Percentiles rank a stretch among this genome's conserved stretches.
phyloP scores from a whole-genome alignment of 2,797 vertebrate genomes.

The Clarias pachynema region DNA sequence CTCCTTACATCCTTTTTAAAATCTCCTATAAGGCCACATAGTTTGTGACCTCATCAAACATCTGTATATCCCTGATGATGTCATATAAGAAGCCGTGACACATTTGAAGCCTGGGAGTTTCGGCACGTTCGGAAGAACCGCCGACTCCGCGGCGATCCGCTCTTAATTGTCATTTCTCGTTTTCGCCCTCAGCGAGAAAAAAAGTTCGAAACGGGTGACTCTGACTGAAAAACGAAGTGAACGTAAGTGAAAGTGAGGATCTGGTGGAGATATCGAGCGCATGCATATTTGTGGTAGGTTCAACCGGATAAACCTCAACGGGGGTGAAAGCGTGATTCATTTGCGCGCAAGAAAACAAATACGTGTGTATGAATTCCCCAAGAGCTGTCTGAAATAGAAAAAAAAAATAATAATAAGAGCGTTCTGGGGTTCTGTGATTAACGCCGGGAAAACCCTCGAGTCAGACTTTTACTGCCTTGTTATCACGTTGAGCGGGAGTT shows the following conservation, averaged over 20 bases:
- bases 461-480: background rate
- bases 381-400: background rate
- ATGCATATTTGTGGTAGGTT: conserved; percentile 48
- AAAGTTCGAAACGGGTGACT: background rate
- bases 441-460: conserved; percentile 2
- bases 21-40: background rate
- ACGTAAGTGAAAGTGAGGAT: background rate
- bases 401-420: too few species aligned
- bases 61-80: background rate
- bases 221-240: background rate
- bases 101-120: background rate
- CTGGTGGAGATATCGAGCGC: conserved; percentile 35
- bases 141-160: too few species aligned
- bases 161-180: background rate
- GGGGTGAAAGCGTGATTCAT: conserved; percentile 29
- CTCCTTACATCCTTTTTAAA: too few species aligned
- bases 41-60: background rate
- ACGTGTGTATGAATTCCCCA: conserved; percentile 17
- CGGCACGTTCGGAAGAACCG: background rate
- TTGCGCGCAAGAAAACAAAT: conserved; percentile 22
- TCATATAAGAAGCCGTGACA: background rate
- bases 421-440: background rate
- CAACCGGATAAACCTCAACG: conserved; percentile 51
- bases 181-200: background rate
- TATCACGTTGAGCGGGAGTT: background rate